Base-by-base conservation (phyloP, 1,140 invertebrate species). In the Heliconius himera region DNA sequence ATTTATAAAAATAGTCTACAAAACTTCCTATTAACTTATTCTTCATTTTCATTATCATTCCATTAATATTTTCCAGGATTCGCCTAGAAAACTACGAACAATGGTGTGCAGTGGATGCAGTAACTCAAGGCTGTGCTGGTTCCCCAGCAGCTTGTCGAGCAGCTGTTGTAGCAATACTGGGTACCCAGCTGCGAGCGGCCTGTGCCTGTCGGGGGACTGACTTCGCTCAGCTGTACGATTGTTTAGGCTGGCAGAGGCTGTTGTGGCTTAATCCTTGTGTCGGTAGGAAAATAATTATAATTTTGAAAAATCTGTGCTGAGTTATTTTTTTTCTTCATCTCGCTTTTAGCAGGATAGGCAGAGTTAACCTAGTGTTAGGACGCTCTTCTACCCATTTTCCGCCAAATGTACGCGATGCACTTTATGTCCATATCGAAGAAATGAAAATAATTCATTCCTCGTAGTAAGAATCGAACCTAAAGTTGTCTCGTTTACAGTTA, bases 241-340 rank as follows among this genome's bases (percentile, higher is more conserved):
- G 98, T 85, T 95, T 98, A 3, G 98, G 97, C 60, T 98, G 98
- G 98, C 97, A 98, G 85, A 92, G 98, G 70, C 95, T 98, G n/a
- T 96, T 98, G 6, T 98, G 98, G 98, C 96, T 98, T 73, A 98
- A 98, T 90, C 97, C 98, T 8, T 98, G 98, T 90, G 98, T 98
- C 74, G 97, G 98, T 98, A 93, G 96, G 76, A 20, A 72, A 26
- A 20, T 56, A 26, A 20, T 56, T 56, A 11, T 56, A 22, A n/a
- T 56, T 22, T 2, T 11, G 22, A 22, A 2, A 56, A 9, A 56
- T 60, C 1, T 56, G 3, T 56, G 8, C 20, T 56, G 41, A 16
- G 16, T 22, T 11, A 8, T 22, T 22, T 22, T 9, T 56, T 56
- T 56, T 9, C 20, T 56, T 56, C 8, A 20, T 51, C 49, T 6